A percentile compares a stretch with the other conserved stretches of the same genome.
These are phyloP conservation scores for Aphodius sticticus DNA, from an alignment of 2,888 invertebrate species.

Conservation along the genomic window DNA sequence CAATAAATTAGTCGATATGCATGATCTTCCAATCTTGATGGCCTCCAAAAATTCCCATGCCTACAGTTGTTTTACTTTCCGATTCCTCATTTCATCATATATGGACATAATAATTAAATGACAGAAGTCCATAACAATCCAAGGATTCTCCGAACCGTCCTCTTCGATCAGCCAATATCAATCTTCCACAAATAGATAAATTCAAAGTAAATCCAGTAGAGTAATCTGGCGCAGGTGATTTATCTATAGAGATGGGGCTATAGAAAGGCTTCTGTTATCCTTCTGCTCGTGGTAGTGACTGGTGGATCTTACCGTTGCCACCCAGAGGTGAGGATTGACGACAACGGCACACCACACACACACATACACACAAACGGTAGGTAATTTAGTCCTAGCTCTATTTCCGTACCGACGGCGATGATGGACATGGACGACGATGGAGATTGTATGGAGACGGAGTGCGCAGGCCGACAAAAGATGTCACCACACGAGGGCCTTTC, in stretches of 20 bases:
- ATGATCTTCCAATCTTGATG: too few species aligned
- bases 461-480: not conserved
- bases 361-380: not conserved
- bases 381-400: not conserved
- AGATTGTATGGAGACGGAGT: not conserved
- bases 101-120: too few species aligned
- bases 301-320: not conserved
- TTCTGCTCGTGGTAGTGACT: not conserved
- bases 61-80: too few species aligned
- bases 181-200: not conserved
- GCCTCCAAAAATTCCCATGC: too few species aligned
- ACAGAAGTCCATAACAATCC: too few species aligned
- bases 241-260: not conserved
- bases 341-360: not conserved
- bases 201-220: not conserved
- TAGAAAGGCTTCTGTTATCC: not conserved
- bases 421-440: not conserved
- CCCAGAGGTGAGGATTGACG: not conserved
- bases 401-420: not conserved
- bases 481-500: not conserved
- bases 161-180: not conserved
- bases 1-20: too few species aligned
- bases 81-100: too few species aligned
- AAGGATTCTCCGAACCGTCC: not conserved
- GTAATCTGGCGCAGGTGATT: slow-evolving; percentile 4